These are phyloP conservation scores for human DNA, from an alignment of 2,113 vertebrate genomes.

Conservation along the genomic window DNA sequence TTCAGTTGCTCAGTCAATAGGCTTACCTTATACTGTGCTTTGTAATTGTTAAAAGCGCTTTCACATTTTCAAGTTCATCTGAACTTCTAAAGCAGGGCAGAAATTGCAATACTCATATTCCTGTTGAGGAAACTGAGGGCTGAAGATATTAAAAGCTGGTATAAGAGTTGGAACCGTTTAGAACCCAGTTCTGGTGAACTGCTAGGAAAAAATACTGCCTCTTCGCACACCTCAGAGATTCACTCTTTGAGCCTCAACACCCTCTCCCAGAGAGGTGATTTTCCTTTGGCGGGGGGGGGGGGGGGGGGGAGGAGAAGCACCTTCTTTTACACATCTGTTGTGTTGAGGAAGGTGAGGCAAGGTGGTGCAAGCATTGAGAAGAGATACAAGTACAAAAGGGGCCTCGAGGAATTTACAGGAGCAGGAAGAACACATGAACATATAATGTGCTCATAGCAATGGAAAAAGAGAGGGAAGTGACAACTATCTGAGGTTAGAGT, in stretches of 20 bases:
- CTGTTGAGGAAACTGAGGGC: not conserved
- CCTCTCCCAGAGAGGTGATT: not conserved
- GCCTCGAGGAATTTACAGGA: not conserved
- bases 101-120: not conserved
- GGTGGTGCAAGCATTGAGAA: accelerated
- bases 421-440: not conserved
- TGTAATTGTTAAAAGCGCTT: not conserved
- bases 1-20: not conserved
- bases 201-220: not conserved
- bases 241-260: not conserved
- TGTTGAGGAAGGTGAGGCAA: not conserved
- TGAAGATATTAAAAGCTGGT: not conserved
- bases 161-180: not conserved
- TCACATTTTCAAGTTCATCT: not conserved
- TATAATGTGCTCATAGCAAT: not conserved
- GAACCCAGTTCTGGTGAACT: not conserved
- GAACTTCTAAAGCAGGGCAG: not conserved
- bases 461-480: too few relatives aligned
- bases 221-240: not conserved
- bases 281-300: too few relatives aligned
- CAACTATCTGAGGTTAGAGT: not conserved
- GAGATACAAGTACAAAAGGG: accelerated
- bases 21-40: not conserved
- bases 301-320: too few relatives aligned
- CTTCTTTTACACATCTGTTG: not conserved